Percentiles rank a stretch among this genome's conserved stretches.
Conservation (phyloP, 1,140 invertebrate genomes). For the Meloidogyne exigua region DNA sequence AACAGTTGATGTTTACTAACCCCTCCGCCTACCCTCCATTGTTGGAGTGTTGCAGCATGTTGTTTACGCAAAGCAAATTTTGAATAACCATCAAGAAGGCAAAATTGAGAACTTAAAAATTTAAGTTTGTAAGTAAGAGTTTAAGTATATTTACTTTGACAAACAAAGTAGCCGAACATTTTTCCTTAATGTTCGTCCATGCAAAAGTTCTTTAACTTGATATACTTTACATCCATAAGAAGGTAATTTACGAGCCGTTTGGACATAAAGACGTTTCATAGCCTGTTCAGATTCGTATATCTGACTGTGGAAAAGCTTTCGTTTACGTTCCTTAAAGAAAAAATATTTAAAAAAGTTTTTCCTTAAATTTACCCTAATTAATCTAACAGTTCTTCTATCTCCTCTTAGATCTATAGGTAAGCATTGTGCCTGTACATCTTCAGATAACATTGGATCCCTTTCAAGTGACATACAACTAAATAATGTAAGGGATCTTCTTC, state of each 20-base stretch:
- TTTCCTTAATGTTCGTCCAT: conserved; percentile 72
- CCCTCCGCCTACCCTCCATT: conserved; percentile 72
- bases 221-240: conserved; percentile 72
- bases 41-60: conserved; percentile 70
- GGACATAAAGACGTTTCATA: conserved; percentile 72
- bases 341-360: background rate
- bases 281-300: conserved; percentile 73
- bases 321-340: conserved; percentile 71
- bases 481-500: conserved; percentile 48
- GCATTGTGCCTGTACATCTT: conserved; percentile 59
- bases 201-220: conserved; percentile 72
- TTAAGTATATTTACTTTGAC: conserved; percentile 57
- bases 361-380: conserved; percentile 55
- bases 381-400: conserved; percentile 62
- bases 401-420: conserved; percentile 58
- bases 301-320: conserved; percentile 72
- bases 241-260: conserved; percentile 69
- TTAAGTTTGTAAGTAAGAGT: background rate
- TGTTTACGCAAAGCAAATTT: conserved; percentile 70
- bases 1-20: conserved; percentile 71
- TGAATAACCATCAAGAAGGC: conserved; percentile 72
- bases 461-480: conserved; percentile 60
- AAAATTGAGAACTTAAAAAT: conserved; percentile 67
- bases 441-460: conserved; percentile 54
- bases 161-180: conserved; percentile 71